phyloP scores from a whole-genome alignment of 92 coral and sea anemone species.

The Phymanthus crucifer region DNA sequence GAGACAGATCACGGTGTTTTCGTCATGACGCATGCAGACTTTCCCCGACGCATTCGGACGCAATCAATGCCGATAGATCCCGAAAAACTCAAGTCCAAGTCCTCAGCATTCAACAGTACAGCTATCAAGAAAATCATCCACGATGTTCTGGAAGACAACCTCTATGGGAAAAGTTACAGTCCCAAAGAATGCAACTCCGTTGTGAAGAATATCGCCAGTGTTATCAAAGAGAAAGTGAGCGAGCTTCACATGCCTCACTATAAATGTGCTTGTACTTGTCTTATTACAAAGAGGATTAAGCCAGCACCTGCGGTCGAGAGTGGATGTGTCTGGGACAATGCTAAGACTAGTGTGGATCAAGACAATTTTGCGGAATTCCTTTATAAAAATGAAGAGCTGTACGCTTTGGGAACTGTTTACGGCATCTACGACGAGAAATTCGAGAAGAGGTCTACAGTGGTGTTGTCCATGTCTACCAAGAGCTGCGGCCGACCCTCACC shows the following conservation, averaged over 20 bases:
- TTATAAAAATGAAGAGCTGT: slow-evolving; percentile 75
- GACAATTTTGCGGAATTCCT: slow-evolving; percentile 87
- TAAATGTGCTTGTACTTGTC: slow-evolving; percentile 83
- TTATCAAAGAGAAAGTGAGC: slow-evolving; percentile 63
- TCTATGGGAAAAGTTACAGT: slow-evolving; percentile 64
- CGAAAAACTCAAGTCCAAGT: slow-evolving; percentile 25
- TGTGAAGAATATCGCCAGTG: slow-evolving; percentile 52
- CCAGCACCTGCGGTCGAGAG: slow-evolving; percentile 77
- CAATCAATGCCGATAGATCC: slow-evolving; percentile 61
- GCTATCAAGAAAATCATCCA: slow-evolving; percentile 60
- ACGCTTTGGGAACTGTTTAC: slow-evolving; percentile 89
- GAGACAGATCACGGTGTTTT: slow-evolving; percentile 65
- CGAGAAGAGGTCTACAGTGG: slow-evolving; percentile 19
- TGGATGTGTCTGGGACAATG: slow-evolving; percentile 94
- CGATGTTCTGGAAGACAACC: slow-evolving; percentile 68
- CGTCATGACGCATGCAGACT: slow-evolving; percentile 86
- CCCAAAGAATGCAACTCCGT: slow-evolving; percentile 60
- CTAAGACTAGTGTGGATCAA: slow-evolving; percentile 46
- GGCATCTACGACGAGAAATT: slow-evolving; percentile 65
- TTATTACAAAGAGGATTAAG: slow-evolving; percentile 55
- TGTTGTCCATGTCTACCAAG: slow-evolving; percentile 27
- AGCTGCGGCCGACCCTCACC: slow-evolving; percentile 35
- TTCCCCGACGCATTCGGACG: slow-evolving; percentile 60
- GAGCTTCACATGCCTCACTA: slow-evolving; percentile 66
- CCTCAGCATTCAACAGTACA: slow-evolving; percentile 41